Percentiles rank a stretch among this genome's conserved stretches.
These are phyloP conservation scores for Sinopyrophorus schimmeli DNA, from an alignment of 2,888 invertebrate species.

Conservation along the genomic window DNA sequence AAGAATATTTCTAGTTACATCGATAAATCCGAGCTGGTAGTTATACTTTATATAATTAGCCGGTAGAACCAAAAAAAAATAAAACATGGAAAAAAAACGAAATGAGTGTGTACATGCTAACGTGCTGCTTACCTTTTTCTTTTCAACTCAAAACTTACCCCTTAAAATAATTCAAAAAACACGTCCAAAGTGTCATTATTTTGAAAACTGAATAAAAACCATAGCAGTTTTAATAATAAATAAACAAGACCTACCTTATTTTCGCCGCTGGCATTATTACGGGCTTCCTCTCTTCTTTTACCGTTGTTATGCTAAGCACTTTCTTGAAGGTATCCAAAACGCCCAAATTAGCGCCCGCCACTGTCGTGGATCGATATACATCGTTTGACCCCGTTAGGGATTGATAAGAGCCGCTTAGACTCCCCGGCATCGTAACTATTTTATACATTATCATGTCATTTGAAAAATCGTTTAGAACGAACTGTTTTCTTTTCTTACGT, in stretches of 20 bases:
- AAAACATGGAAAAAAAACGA: too few relatives aligned
- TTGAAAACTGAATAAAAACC: too few relatives aligned
- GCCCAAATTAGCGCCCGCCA: slow-evolving; percentile 53
- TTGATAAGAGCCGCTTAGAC: slow-evolving; percentile 67
- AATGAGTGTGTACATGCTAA: slow-evolving; percentile 6
- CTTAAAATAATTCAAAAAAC: too few relatives aligned
- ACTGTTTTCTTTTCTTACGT: slow-evolving; percentile 34
- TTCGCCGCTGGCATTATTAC: slow-evolving; percentile 44
- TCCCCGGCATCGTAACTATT: slow-evolving; percentile 61
- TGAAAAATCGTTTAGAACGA: slow-evolving; percentile 25
- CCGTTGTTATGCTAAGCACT: slow-evolving; percentile 56
- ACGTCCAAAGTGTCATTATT: too few relatives aligned
- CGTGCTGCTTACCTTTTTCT: slow-evolving; percentile 16
- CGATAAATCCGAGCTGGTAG: too few relatives aligned
- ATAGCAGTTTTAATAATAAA: too few relatives aligned
- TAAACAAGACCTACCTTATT: too few relatives aligned
- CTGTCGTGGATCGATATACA: slow-evolving; percentile 67
- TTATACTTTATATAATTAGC: too few relatives aligned
- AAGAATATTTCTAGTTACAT: too few relatives aligned
- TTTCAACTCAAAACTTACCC: background rate
- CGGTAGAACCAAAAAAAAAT: too few relatives aligned
- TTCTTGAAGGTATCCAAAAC: slow-evolving; percentile 65
- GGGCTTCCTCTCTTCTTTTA: slow-evolving; percentile 36
- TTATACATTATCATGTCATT: slow-evolving; percentile 34
- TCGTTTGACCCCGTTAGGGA: slow-evolving; percentile 59